Evolutionary conservation across 2,113 vertebrate genomes (phyloP).

Genomic region (Euleptes europaea): DNA sequence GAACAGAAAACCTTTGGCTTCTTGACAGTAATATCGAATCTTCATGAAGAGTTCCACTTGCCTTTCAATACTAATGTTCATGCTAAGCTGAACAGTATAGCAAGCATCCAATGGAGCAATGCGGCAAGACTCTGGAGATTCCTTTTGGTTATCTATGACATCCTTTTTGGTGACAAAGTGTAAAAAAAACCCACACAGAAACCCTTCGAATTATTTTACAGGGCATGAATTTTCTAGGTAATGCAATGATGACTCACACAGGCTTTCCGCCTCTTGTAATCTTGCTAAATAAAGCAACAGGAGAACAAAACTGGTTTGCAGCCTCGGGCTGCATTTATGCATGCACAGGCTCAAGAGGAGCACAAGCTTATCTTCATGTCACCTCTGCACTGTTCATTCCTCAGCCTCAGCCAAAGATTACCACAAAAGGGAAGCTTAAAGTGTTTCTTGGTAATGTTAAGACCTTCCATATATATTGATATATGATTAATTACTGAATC

Average conservation of each 20-base stretch:
- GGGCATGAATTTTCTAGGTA: slow-evolving; percentile 22
- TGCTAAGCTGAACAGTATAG: slow-evolving; percentile 14
- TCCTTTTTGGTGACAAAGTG: background rate
- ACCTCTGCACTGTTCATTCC: background rate
- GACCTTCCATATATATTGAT: background rate
- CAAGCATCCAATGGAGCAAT: accelerated
- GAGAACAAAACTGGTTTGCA: background rate
- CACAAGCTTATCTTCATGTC: background rate
- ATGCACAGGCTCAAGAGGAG: background rate
- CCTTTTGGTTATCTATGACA: background rate
- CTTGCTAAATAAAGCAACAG: slow-evolving; percentile 12
- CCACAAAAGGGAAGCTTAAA: background rate
- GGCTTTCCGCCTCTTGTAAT: slow-evolving; percentile 11
- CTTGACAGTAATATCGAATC: background rate
- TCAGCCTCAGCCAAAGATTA: background rate
- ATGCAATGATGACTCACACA: background rate
- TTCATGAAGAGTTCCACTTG: background rate
- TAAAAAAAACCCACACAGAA: background rate
- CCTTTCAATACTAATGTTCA: background rate
- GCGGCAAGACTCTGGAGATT: background rate
- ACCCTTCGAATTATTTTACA: background rate
- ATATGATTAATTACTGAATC: background rate
- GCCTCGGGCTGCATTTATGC: background rate
- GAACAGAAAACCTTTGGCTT: background rate
- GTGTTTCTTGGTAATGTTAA: background rate